Evolutionary conservation across 92 coral and sea anemone species (phyloP).

Genomic region (Porites lobata): DNA sequence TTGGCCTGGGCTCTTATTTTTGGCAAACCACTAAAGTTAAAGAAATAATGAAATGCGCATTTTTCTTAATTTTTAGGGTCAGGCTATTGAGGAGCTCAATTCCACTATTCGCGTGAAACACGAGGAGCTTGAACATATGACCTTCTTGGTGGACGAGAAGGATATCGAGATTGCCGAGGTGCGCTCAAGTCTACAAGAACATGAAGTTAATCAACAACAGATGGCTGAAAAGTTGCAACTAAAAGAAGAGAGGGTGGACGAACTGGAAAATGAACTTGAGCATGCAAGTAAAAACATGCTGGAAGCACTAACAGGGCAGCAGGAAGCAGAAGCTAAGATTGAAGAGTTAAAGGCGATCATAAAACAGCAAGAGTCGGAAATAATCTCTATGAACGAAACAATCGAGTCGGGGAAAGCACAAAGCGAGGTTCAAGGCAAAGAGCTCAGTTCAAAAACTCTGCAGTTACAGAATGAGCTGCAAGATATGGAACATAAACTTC

Average conservation of each 20-base stretch:
- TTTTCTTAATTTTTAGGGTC: slow-evolving; percentile 33
- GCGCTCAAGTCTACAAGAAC: slow-evolving; percentile 43
- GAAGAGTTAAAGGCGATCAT: slow-evolving; percentile 46
- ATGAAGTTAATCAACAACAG: slow-evolving; percentile 21
- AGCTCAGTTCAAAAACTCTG: slow-evolving; percentile 1
- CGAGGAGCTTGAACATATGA: slow-evolving; percentile 90
- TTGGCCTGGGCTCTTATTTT: too few species aligned
- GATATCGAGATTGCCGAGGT: slow-evolving; percentile 85
- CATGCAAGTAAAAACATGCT: neutral
- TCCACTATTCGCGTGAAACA: slow-evolving; percentile 71
- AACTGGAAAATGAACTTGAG: slow-evolving; percentile 43
- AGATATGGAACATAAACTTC: slow-evolving; percentile 14
- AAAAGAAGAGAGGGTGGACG: slow-evolving; percentile 29
- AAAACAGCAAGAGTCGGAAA: slow-evolving; percentile 60
- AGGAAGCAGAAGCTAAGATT: slow-evolving; percentile 21
- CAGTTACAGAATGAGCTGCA: slow-evolving; percentile 15
- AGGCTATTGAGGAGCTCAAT: slow-evolving; percentile 73
- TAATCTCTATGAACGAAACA: slow-evolving; percentile 41
- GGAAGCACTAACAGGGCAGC: neutral
- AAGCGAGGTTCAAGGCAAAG: neutral
- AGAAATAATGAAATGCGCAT: neutral
- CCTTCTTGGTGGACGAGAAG: slow-evolving; percentile 85
- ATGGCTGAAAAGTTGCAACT: slow-evolving; percentile 17
- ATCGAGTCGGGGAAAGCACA: neutral
- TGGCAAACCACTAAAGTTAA: too few species aligned